phyloP scores from a whole-genome alignment of 2,797 vertebrate genomes.

The Enteromius anoplus region DNA sequence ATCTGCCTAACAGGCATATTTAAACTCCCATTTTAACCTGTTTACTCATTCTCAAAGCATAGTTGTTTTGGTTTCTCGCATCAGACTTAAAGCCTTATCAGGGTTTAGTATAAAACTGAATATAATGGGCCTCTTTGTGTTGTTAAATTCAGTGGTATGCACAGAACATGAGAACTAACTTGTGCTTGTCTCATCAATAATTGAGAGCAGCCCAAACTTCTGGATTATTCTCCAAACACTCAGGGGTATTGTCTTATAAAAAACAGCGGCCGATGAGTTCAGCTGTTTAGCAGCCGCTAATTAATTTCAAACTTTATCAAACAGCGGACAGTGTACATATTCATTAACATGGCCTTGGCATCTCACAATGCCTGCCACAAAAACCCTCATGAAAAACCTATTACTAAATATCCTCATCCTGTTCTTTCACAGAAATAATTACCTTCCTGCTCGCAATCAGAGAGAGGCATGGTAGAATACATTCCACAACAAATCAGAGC shows the following conservation, averaged over 20 bases:
- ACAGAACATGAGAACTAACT: not conserved
- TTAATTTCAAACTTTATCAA: slow-evolving; percentile 57
- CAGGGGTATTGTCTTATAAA: slow-evolving; percentile 54
- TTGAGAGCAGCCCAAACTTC: not conserved
- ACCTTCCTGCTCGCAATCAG: slow-evolving; percentile 40
- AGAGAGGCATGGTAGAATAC: slow-evolving; percentile 33
- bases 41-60: slow-evolving; percentile 30
- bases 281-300: slow-evolving; percentile 61
- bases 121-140: not conserved
- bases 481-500: slow-evolving; percentile 21
- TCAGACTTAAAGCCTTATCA: slow-evolving; percentile 5
- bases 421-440: slow-evolving; percentile 58
- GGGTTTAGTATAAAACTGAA: not conserved
- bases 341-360: slow-evolving; percentile 62
- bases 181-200: slow-evolving; percentile 21
- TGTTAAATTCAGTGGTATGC: not conserved
- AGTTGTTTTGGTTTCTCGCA: slow-evolving; percentile 19
- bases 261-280: slow-evolving; percentile 47
- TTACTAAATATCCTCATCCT: slow-evolving; percentile 60
- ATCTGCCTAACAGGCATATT: slow-evolving; percentile 44
- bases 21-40: slow-evolving; percentile 19
- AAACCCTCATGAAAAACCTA: slow-evolving; percentile 39
- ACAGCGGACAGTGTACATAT: slow-evolving; percentile 61
- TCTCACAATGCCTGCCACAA: slow-evolving; percentile 52
- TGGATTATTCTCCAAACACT: slow-evolving; percentile 17